phyloP scores from a whole-genome alignment of 2,888 invertebrate genomes.

The Acronicta alni region DNA sequence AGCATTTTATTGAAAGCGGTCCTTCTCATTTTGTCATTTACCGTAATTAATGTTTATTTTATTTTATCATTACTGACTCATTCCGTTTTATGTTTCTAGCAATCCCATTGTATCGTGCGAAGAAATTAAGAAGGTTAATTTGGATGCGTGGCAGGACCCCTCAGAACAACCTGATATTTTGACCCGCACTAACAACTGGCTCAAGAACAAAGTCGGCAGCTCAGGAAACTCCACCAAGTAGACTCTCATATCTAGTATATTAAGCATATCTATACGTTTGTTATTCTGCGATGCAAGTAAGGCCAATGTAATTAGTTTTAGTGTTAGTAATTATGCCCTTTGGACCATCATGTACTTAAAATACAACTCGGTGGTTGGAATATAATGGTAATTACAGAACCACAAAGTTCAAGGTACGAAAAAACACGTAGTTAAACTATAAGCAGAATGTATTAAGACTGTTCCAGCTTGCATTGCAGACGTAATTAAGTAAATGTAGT shows the following conservation, averaged over 20 bases:
- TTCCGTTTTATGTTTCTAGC: constrained; percentile 72
- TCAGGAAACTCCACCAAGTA: constrained; percentile 74
- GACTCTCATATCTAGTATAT: constrained; percentile 33
- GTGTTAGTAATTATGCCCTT: constrained; percentile 20
- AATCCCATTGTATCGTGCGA: constrained; percentile 87
- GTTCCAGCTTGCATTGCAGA: constrained; percentile 54
- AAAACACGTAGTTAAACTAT: constrained; percentile 19
- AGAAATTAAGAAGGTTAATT: constrained; percentile 82
- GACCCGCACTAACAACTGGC: constrained; percentile 84
- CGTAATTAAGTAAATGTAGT: constrained; percentile 38
- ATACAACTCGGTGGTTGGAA: constrained; percentile 24
- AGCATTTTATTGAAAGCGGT: constrained; percentile 20
- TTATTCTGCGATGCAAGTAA: constrained; percentile 40
- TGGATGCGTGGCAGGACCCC: constrained; percentile 83
- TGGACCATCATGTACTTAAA: constrained; percentile 36
- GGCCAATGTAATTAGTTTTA: constrained; percentile 37
- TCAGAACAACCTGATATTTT: constrained; percentile 79
- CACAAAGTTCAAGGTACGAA: constrained; percentile 27
- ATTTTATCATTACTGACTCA: neutral
- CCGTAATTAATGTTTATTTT: neutral
- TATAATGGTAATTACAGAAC: constrained; percentile 10
- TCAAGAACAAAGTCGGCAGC: constrained; percentile 79
- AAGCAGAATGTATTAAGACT: constrained; percentile 42
- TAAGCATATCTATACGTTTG: constrained; percentile 16
- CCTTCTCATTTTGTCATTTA: constrained; percentile 32